Evolutionary conservation across 53 echinoderm and acorn worm species (phyloP).

Genomic region (Holothuria leucospilota): DNA sequence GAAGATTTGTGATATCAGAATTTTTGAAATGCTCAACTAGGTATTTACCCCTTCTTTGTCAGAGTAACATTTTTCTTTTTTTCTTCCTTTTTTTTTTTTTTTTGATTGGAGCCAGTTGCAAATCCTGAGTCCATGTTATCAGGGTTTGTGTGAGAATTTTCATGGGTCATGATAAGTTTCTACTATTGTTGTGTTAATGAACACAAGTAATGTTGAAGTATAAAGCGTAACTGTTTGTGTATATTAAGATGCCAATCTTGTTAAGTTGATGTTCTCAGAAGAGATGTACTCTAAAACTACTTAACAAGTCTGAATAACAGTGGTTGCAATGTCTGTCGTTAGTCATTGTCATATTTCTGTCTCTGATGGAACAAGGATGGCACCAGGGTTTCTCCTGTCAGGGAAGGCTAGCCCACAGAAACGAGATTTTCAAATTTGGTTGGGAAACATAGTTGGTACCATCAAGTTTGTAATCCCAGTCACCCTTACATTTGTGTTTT

Average conservation of each 20-base stretch:
- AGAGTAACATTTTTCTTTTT: not conserved
- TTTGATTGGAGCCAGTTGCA: no score
- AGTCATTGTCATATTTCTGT: no score
- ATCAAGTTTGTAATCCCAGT: no score
- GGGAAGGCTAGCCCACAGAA: no score
- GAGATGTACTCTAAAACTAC: conserved; percentile 36
- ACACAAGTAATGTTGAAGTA: conserved; percentile 28
- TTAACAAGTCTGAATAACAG: conserved; percentile 34
- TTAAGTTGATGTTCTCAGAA: conserved; percentile 34
- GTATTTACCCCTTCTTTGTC: not conserved
- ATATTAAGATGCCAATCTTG: conserved; percentile 41
- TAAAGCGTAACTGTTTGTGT: conserved; percentile 42
- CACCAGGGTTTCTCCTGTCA: no score
- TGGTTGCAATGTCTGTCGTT: conserved; percentile 20
- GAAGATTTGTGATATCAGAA: no score
- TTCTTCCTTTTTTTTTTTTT: not conserved
- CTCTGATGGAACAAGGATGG: no score
- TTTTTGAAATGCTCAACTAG: not conserved
- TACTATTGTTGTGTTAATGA: conserved; percentile 11
- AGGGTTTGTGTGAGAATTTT: not conserved
- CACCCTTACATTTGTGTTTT: no score
- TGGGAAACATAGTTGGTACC: no score
- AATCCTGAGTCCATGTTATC: not conserved
- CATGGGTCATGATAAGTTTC: not conserved
- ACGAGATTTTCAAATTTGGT: no score